Evolutionary conservation across 1,140 invertebrate species (phyloP).

Genomic region (Maniola jurtina): DNA sequence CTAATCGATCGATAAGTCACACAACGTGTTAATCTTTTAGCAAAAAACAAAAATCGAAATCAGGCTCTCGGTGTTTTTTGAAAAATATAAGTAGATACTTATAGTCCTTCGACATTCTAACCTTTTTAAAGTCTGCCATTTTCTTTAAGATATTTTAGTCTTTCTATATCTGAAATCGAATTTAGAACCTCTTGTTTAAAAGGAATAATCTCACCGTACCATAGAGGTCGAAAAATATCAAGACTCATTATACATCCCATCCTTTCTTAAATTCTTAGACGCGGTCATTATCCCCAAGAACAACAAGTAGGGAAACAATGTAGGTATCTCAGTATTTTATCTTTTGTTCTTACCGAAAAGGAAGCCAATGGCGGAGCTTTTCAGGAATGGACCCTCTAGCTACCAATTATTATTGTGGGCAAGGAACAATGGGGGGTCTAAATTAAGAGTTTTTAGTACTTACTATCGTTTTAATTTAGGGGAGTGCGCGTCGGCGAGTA

Average conservation of each 20-base stretch:
- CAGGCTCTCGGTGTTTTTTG: too few relatives aligned
- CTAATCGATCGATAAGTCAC: too few relatives aligned
- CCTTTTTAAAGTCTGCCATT: too few relatives aligned
- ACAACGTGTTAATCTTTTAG: too few relatives aligned
- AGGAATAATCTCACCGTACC: not conserved
- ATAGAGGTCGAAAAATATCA: not conserved
- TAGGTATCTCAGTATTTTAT: conserved; percentile 17
- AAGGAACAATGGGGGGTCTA: conserved; percentile 22
- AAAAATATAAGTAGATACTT: too few relatives aligned
- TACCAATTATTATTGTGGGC: conserved; percentile 15
- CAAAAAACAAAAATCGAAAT: too few relatives aligned
- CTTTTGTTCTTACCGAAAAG: conserved; percentile 28
- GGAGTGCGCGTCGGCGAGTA: not conserved
- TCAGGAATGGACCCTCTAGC: conserved; percentile 20
- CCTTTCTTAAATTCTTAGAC: conserved; percentile 15
- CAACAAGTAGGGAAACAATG: conserved; percentile 23
- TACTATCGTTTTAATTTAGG: conserved; percentile 20
- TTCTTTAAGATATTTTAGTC: too few relatives aligned
- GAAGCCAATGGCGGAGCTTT: conserved; percentile 28
- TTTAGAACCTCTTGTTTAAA: not conserved
- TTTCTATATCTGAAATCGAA: too few relatives aligned
- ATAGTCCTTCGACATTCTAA: too few relatives aligned
- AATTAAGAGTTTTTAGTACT: conserved; percentile 22
- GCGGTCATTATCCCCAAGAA: conserved; percentile 18
- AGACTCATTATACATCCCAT: not conserved